Evolutionary conservation across 2,797 vertebrate species (phyloP).

Genomic region (Hydrolagus colliei): DNA sequence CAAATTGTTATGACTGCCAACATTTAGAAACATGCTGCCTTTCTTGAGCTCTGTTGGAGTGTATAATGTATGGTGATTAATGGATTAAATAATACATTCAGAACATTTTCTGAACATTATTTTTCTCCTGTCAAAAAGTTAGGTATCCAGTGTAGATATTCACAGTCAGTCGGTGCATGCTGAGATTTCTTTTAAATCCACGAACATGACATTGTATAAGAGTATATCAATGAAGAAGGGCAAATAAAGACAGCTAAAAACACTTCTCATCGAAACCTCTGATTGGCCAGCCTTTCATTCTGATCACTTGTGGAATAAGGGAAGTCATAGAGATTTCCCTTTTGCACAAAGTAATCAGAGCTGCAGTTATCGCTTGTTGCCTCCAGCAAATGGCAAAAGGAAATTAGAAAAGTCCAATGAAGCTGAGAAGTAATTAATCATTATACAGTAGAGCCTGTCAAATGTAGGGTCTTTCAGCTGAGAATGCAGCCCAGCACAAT

Average conservation of each 20-base stretch:
- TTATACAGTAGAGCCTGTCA: constrained; percentile 90
- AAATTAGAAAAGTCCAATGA: constrained; percentile 82
- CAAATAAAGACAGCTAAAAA: constrained; percentile 17
- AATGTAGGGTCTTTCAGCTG: constrained; percentile 87
- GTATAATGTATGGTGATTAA: neutral
- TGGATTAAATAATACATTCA: neutral
- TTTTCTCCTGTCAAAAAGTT: neutral
- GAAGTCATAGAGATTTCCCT: constrained; percentile 76
- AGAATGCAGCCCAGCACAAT: constrained; percentile 96
- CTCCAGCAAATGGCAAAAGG: constrained; percentile 83
- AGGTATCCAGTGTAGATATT: neutral
- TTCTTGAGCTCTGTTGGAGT: neutral
- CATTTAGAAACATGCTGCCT: neutral
- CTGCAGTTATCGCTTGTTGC: constrained; percentile 85
- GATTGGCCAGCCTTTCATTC: constrained; percentile 58
- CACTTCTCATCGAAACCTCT: constrained; percentile 39
- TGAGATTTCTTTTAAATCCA: constrained; percentile 5
- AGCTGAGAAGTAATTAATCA: constrained; percentile 98
- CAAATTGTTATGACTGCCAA: constrained; percentile 17
- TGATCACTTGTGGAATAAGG: constrained; percentile 58
- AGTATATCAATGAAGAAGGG: neutral
- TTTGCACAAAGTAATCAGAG: constrained; percentile 87
- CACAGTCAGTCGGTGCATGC: neutral
- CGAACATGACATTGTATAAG: constrained; percentile 4
- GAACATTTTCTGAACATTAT: constrained; percentile 2